Conservation (phyloP, 2,797 vertebrate genomes). For the Iguana delicatissima region DNA sequence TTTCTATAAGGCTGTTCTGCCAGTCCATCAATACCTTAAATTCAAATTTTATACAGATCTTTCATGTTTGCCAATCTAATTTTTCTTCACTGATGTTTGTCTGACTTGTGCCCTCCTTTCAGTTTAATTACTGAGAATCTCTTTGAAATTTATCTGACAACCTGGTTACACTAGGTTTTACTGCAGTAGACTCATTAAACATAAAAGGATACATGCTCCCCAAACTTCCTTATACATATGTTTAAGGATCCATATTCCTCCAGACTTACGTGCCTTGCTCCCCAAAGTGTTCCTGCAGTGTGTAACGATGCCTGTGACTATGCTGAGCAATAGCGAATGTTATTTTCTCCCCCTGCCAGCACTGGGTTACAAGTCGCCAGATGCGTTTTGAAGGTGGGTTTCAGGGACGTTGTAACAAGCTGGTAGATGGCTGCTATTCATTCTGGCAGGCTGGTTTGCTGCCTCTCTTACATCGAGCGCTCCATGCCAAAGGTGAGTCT, state of each 20-base stretch:
- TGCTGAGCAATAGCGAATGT: rapidly evolving
- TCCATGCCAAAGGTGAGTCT: slow-evolving; percentile 87
- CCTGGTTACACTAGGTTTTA: neutral
- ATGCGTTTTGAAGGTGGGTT: slow-evolving; percentile 97
- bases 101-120: neutral
- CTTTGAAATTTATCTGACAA: neutral
- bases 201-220: neutral
- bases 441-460: slow-evolving; percentile 97
- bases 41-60: neutral
- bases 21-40: neutral
- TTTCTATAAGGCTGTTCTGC: neutral
- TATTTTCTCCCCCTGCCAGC: slow-evolving; percentile 73
- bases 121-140: neutral
- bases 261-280: neutral
- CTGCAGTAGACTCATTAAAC: neutral
- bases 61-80: neutral
- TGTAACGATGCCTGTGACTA: too few relatives aligned
- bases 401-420: slow-evolving; percentile 97
- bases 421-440: slow-evolving; percentile 98
- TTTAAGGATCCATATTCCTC: neutral
- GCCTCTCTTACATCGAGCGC: slow-evolving; percentile 91
- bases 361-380: slow-evolving; percentile 94
- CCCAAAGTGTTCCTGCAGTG: neutral
- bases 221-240: neutral
- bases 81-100: neutral